Evolutionary conservation across 2,113 vertebrate genomes (phyloP), one percentile per base, ranked within the genome.

Genomic region (Pimephales promelas): DNA sequence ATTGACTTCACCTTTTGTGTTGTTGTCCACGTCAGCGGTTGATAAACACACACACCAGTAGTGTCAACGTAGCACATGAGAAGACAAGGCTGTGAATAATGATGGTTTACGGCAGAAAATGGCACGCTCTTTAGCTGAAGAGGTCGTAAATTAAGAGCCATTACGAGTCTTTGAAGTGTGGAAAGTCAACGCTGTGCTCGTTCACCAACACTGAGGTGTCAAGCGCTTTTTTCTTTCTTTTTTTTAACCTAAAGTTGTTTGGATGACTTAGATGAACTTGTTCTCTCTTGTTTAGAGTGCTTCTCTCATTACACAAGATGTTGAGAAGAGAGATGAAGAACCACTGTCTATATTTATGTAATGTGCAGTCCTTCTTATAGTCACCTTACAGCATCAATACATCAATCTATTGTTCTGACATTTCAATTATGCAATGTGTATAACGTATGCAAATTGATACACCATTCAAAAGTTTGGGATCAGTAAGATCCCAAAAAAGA

Each of bases 71-170:
- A 73, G 81, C 57, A 61, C 1, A 59, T 76, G 84, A 78, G 82
- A 62, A 76, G 73, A 88, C 87, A 89, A 84, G 54, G n/a, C 75
- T 73, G 64, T 90, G 87, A 91, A 85, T 89, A 89, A 92, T 89
- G 88, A 86, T 57, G 49, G 54, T 90, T 91, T 88, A 89, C 87
- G 64, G 83, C 82, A 62, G 81, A 84, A 84, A 43, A 83, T 34
- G 26, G 54, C 75, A 72, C 83, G 74, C 86, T 86, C 82, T 74
- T 73, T 81, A 84, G 86, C 80, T 81, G 85, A 78, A 80, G 83
- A 85, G 78, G 77, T 85, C 80, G 79, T 89, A 86, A 90, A 92
- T 90, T 62, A 88, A 77, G 72, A 84, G 66, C 88, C 62, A 86
- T 86, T 84, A 84, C 24, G 16, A 68, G 14, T 24, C 82, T 91